phyloP scores from a whole-genome alignment of 2,888 invertebrate genomes.

The Steinernema hermaphroditum region DNA sequence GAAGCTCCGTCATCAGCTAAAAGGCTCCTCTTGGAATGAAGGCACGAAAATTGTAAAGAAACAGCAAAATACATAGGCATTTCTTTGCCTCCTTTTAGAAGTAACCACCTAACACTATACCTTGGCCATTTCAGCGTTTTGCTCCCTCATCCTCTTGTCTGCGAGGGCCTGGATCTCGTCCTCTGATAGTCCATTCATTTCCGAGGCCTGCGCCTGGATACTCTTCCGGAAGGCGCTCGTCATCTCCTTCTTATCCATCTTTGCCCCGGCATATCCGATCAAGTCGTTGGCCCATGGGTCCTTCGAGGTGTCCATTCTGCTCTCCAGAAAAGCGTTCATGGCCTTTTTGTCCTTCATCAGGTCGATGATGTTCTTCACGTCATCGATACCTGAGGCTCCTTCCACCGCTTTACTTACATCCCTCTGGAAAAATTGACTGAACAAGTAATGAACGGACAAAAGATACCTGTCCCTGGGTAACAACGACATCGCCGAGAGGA shows the following conservation, averaged over 20 bases:
- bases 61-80: too few relatives aligned
- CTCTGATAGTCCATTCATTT: not conserved
- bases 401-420: not conserved
- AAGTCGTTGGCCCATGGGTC: not conserved
- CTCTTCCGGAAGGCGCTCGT: not conserved
- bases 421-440: not conserved
- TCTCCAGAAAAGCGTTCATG: not conserved
- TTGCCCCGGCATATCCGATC: not conserved
- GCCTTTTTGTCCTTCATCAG: not conserved
- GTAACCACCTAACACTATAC: too few relatives aligned
- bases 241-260: not conserved
- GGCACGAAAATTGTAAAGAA: too few relatives aligned
- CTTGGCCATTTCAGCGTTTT: not conserved
- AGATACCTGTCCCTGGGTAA: not conserved
- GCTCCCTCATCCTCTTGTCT: not conserved
- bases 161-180: not conserved
- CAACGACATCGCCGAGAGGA: not conserved
- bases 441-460: too few relatives aligned
- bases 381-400: not conserved
- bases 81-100: too few relatives aligned
- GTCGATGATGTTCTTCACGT: not conserved
- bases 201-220: not conserved
- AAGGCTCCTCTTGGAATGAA: too few relatives aligned
- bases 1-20: constrained; percentile 24
- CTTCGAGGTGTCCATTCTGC: not conserved